Evolutionary conservation across 2,113 vertebrate genomes (phyloP).

Genomic region (Boleophthalmus pectinirostris): DNA sequence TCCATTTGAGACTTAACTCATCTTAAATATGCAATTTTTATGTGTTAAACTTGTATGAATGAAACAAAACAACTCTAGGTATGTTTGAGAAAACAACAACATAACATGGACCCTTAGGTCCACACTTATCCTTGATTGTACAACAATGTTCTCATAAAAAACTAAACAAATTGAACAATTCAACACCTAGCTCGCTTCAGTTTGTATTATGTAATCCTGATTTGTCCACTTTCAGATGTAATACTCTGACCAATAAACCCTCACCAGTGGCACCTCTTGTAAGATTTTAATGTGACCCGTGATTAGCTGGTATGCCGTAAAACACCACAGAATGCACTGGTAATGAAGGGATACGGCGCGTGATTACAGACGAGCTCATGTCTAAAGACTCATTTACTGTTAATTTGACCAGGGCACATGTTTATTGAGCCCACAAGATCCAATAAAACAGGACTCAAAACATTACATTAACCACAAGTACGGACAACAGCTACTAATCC

Average conservation of each 20-base stretch:
- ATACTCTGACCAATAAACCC: neutral
- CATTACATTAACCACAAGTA: slow-evolving; percentile 3
- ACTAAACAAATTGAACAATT: neutral
- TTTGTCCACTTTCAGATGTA: neutral
- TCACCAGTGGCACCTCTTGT: neutral
- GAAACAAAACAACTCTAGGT: too few relatives aligned
- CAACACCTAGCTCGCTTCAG: neutral
- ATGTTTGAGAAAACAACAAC: too few relatives aligned
- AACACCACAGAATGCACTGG: slow-evolving; percentile 19
- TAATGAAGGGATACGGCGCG: slow-evolving; percentile 33
- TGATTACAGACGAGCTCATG: slow-evolving; percentile 26
- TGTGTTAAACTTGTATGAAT: too few relatives aligned
- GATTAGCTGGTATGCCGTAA: slow-evolving; percentile 6
- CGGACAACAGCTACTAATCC: neutral
- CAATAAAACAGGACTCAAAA: slow-evolving; percentile 14
- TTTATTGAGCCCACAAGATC: slow-evolving; percentile 30
- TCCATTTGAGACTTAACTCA: too few relatives aligned
- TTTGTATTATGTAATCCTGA: neutral
- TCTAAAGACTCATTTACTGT: slow-evolving; percentile 23
- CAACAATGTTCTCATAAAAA: too few relatives aligned
- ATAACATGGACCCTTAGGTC: too few relatives aligned
- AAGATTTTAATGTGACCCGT: neutral
- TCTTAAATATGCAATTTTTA: too few relatives aligned
- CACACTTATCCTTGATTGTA: too few relatives aligned
- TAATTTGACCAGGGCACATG: slow-evolving; percentile 26